Conservation (phyloP, 2,888 invertebrate genomes). For the Cosmia pyralina region DNA sequence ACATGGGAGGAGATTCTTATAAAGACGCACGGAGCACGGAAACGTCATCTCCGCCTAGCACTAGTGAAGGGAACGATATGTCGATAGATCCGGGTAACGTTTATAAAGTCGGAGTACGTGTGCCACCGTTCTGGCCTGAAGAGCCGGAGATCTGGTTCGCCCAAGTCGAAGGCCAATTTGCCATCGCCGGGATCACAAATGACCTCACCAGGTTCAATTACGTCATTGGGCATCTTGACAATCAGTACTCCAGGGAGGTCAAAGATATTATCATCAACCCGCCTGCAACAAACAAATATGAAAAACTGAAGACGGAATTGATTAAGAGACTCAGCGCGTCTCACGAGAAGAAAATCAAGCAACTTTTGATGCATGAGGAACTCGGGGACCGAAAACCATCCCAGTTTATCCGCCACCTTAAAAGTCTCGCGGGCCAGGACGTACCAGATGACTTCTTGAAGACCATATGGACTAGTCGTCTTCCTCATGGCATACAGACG, state of each 20-base stretch:
- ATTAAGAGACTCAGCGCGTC: neutral
- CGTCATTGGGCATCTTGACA: neutral
- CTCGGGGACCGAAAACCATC: constrained; percentile 5
- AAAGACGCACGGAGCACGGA: no score
- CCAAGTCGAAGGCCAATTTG: neutral
- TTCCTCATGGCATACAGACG: no score
- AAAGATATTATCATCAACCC: constrained; percentile 3
- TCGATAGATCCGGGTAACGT: no score
- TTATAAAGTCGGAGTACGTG: neutral
- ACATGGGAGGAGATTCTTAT: no score
- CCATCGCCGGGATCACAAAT: neutral
- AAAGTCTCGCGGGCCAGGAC: neutral
- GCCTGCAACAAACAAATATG: neutral
- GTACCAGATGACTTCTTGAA: neutral
- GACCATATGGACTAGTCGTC: no score
- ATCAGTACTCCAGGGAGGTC: neutral
- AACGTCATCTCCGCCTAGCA: no score
- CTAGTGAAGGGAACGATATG: no score
- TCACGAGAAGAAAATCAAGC: neutral
- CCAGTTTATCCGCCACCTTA: constrained; percentile 4
- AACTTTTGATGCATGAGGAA: neutral
- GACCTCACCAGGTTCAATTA: neutral
- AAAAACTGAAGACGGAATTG: neutral
- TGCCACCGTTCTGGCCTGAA: neutral
- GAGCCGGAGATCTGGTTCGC: constrained; percentile 4